These are phyloP conservation scores for Antitype chi DNA, from an alignment of 2,888 invertebrate genomes.

Conservation along the genomic window DNA sequence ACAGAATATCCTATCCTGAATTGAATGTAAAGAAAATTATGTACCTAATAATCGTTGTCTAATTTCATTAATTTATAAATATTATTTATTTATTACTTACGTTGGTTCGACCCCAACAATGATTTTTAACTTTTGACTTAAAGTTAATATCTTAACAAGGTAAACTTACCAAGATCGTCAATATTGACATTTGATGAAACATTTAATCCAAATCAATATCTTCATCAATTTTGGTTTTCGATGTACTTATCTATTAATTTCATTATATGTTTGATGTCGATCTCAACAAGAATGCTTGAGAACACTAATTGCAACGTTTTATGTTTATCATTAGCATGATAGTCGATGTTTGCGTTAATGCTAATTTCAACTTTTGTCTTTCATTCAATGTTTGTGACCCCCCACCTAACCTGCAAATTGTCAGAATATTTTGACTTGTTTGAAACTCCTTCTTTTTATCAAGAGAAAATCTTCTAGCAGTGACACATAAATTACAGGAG, in stretches of 20 bases:
- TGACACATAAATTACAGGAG: not conserved
- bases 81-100: not conserved
- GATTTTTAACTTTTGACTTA: too few species aligned
- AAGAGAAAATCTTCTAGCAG: not conserved
- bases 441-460: not conserved
- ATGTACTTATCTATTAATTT: conserved; percentile 33
- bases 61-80: not conserved
- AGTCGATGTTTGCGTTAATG: conserved; percentile 70
- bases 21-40: not conserved
- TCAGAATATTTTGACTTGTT: conserved; percentile 29
- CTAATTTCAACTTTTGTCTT: conserved; percentile 62
- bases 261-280: conserved; percentile 61
- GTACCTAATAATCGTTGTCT: not conserved
- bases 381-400: conserved; percentile 62
- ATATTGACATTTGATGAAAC: not conserved
- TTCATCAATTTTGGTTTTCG: conserved; percentile 27
- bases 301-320: conserved; percentile 67
- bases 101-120: conserved; percentile 20
- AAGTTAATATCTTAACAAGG: too few species aligned
- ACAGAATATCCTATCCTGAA: not conserved
- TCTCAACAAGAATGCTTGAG: conserved; percentile 65
- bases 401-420: conserved; percentile 51
- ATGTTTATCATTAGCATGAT: conserved; percentile 75
- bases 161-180: not conserved
- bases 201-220: conserved; percentile 1